Conservation (phyloP, 2,797 vertebrate species). For the Falco biarmicus region DNA sequence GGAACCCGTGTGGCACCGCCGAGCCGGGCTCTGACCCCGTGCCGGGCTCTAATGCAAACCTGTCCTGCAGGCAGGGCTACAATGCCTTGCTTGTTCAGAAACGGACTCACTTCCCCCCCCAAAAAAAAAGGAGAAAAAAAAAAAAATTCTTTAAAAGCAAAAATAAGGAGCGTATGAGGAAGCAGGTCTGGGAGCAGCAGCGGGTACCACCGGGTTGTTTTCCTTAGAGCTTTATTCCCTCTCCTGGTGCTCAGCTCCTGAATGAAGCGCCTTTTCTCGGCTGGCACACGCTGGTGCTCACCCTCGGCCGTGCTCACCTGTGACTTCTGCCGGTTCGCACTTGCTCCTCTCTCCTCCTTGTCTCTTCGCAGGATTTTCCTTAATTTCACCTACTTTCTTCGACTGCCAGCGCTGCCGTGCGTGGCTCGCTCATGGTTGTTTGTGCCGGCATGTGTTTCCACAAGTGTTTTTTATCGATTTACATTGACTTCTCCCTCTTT, state of each 20-base stretch:
- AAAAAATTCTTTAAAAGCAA: neutral
- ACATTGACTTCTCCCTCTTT: neutral
- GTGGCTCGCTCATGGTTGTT: fast-evolving
- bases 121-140: neutral
- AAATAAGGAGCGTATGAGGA: neutral
- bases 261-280: neutral
- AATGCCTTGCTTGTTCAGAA: slow-evolving; percentile 85
- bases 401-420: neutral
- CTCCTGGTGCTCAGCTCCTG: neutral
- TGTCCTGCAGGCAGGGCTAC: slow-evolving; percentile 82
- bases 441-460: neutral
- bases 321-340: neutral
- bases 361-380: neutral
- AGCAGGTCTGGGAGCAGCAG: slow-evolving; percentile 7
- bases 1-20: slow-evolving; percentile 81
- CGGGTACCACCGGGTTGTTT: neutral
- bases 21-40: slow-evolving; percentile 84
- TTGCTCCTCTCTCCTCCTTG: neutral
- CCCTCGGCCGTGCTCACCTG: fast-evolving
- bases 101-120: neutral
- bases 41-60: slow-evolving; percentile 80
- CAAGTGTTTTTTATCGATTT: neutral
- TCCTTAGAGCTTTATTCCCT: neutral
- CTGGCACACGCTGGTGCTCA: neutral
- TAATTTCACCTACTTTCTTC: neutral